Percentiles rank a stretch among this genome's conserved stretches.
Conservation (phyloP, 2,888 invertebrate species). For the Diaphora mendica region DNA sequence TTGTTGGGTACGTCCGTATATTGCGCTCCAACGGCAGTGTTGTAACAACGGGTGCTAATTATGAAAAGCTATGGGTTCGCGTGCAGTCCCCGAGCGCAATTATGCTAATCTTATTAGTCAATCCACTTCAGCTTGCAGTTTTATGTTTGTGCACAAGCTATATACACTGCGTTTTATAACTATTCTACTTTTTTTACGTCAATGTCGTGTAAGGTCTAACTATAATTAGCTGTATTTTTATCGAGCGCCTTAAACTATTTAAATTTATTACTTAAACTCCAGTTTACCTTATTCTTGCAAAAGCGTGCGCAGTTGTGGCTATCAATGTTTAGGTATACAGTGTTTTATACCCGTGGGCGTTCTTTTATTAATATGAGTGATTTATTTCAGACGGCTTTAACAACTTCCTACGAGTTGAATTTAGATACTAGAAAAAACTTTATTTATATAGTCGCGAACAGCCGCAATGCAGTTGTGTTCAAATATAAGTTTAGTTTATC, state of each 20-base stretch:
- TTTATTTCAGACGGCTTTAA: background rate
- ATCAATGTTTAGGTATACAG: slow-evolving; percentile 4
- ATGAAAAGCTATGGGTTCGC: slow-evolving; percentile 79
- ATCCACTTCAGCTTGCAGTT: slow-evolving; percentile 77
- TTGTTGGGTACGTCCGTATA: slow-evolving; percentile 31
- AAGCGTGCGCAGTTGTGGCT: slow-evolving; percentile 14
- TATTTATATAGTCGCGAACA: background rate
- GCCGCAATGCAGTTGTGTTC: background rate
- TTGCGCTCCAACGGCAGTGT: slow-evolving; percentile 35
- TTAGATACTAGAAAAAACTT: background rate
- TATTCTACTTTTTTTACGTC: slow-evolving; percentile 43
- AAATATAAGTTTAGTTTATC: background rate
- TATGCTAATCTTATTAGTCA: slow-evolving; percentile 85
- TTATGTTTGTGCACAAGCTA: slow-evolving; percentile 65
- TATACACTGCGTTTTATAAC: slow-evolving; percentile 42
- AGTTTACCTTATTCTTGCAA: slow-evolving; percentile 21
- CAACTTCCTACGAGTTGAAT: background rate
- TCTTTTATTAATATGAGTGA: background rate
- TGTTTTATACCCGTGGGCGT: background rate
- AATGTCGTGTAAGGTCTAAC: slow-evolving; percentile 47
- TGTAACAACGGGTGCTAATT: slow-evolving; percentile 72
- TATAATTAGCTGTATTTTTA: slow-evolving; percentile 47
- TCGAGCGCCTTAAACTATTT: slow-evolving; percentile 46
- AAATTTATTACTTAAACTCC: slow-evolving; percentile 40
- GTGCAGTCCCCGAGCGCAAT: slow-evolving; percentile 74